Evolutionary conservation across 1,140 invertebrate species (phyloP), one percentile per base, ranked within the genome.

Genomic region (Magallana ariakensis): DNA sequence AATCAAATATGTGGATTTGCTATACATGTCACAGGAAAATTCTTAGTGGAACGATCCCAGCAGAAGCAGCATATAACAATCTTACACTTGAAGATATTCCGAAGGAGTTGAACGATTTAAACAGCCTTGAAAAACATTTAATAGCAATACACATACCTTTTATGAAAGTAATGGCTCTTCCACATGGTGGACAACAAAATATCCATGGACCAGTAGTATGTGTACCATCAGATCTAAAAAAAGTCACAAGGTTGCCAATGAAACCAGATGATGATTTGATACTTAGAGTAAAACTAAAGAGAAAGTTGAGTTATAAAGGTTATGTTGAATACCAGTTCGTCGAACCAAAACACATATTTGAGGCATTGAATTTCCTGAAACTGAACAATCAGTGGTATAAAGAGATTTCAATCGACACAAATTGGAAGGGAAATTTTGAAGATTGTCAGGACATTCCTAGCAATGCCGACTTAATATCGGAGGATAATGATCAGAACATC

Each of bases 221-320:
- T 85, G 85, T 86, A 10, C 85, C 85, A 19, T 55, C 85, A 15
- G 75, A 86, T 22, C 22, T 86, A 0, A 86, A 81, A 7, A 60
- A 57, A 84, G 26, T 33, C 16, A 53, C 83, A 66, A 84, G 19
- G 26, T 82, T 85, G 55, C 84, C 84, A 85, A 62, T 75, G 22
- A 56, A 16, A 53, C 80, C 82, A 70, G 62, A 66, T 22, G 84
- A 88, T 81, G 33, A 66, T 82, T 53, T 26, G 5, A 19, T 83
- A 56, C 9, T 88, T 4, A 16, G 19, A 70, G 87, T 88, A 1
- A 88, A 88, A 46, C 11, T 88, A 16, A 88, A 88, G 33, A 85
- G 87, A 83, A 88, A 88, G 57, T 46, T 88, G 0, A 56, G 8
- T 19, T 88, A 88, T 16, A 87, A 87, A 58, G 86, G 86, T 8